A percentile compares a stretch with the other conserved stretches of the same genome.
phyloP scores from a whole-genome alignment of 1,140 invertebrate genomes.

The Lepidotrigona ventralis region DNA sequence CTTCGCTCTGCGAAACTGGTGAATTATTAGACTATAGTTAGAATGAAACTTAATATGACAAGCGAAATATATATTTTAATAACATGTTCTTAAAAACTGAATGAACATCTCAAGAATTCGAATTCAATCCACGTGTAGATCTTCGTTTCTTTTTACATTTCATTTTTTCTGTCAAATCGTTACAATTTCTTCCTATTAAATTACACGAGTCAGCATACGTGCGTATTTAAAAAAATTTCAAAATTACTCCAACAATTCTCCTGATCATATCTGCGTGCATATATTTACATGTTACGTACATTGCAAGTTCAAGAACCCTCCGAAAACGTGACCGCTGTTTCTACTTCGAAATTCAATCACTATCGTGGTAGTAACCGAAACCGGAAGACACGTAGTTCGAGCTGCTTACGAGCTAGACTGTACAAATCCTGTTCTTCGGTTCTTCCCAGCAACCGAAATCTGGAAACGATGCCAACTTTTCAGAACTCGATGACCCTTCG shows the following conservation, averaged over 20 bases:
- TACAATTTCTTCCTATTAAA: background rate
- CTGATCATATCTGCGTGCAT: no score
- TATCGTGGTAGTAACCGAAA: conserved; percentile 60
- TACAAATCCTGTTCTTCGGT: conserved; percentile 43
- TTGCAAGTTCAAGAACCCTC: background rate
- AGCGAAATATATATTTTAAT: background rate
- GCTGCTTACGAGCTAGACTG: conserved; percentile 68
- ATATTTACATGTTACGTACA: no score
- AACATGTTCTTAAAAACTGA: background rate
- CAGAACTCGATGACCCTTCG: conserved; percentile 17
- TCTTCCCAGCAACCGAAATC: conserved; percentile 66
- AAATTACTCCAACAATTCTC: background rate
- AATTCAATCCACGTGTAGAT: background rate
- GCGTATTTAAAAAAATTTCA: background rate
- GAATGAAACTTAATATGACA: background rate
- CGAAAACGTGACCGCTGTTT: background rate
- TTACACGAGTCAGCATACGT: background rate
- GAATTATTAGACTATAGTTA: background rate
- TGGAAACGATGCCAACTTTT: conserved; percentile 74
- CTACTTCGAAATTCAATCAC: conserved; percentile 66
- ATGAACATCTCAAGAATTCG: background rate
- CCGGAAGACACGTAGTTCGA: conserved; percentile 70
- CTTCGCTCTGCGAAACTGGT: background rate
- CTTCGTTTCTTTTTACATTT: no score
- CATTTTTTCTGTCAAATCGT: background rate